Evolutionary conservation across 1,140 invertebrate genomes (phyloP), one percentile per base, ranked within the genome.

Genomic region (Dendrolimus kikuchii): DNA sequence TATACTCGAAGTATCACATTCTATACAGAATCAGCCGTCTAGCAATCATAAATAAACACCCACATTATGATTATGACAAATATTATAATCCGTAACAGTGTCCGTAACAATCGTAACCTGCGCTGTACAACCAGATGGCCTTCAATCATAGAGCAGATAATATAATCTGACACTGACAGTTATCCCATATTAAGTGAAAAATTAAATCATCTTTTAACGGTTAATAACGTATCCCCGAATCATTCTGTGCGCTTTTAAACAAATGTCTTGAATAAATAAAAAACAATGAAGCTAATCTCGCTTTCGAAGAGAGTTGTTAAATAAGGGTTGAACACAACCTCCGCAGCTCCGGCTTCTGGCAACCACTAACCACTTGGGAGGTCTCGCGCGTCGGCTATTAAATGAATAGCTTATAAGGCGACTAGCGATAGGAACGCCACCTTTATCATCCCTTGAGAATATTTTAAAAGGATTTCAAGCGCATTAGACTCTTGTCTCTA

Each of bases 401-500:
- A 68, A 75, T 72, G 74, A 70, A 74, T 72, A 65, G 61, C 62
- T 71, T 64, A 70, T 61, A 62, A 57, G 53, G 47, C 38, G 51
- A 52, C 63, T 52, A 52, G 48, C 51, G 62, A 66, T 61, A 64
- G 57, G 44, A 57, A 57, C 62, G 64, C 55, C 60, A 64, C 63
- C 62, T 57, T 51, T 52, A 58, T 60, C 53, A 57, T 46, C 60
- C 53, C 60, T 59, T 60, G 65, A 64, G 59, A 64, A 67, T 51
- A 59, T 46, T 49, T 51, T 57, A 58, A 63, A 55, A 49, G 38
- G 53, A 46, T 56, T 59, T 53, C 38, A 53, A 52, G 46, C 47
- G 53, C 55, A 64, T 59, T 57, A 49, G 59, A 46, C 39, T 53
- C 41, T 47, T 42, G 37, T 46, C 44, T 53, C 23, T 40, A 53